These are phyloP conservation scores for Pseudococcus longispinus DNA, from an alignment of 2,888 invertebrate genomes.

Conservation along the genomic window DNA sequence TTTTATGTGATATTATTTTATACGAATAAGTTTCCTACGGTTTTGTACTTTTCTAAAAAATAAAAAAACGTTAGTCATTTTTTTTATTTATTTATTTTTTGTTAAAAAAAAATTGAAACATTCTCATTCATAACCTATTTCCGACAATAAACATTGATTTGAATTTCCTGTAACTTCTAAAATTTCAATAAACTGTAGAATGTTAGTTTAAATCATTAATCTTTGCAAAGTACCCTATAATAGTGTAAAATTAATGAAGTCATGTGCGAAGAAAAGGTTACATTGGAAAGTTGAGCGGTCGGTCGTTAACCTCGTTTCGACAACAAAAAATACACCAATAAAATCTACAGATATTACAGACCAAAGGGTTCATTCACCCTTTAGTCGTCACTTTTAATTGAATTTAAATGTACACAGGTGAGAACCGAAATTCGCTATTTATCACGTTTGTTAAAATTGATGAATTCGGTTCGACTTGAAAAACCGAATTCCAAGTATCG, in stretches of 20 bases:
- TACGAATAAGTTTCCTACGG: too few relatives aligned
- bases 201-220: constrained; percentile 44
- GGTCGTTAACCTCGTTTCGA: constrained; percentile 49
- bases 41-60: background rate
- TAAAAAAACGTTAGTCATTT: background rate
- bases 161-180: background rate
- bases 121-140: background rate
- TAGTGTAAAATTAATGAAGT: constrained; percentile 53
- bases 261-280: constrained; percentile 20
- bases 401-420: constrained; percentile 33
- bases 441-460: constrained; percentile 17
- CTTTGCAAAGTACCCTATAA: constrained; percentile 6
- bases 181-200: constrained; percentile 15
- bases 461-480: background rate
- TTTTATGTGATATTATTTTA: background rate
- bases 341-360: constrained; percentile 16
- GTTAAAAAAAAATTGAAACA: background rate
- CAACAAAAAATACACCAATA: constrained; percentile 25
- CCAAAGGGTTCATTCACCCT: constrained; percentile 49
- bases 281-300: constrained; percentile 43
- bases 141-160: background rate
- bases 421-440: background rate
- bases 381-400: background rate
- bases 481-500: background rate
- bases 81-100: background rate